phyloP scores from a whole-genome alignment of 2,113 vertebrate species.

The Columbina picui region DNA sequence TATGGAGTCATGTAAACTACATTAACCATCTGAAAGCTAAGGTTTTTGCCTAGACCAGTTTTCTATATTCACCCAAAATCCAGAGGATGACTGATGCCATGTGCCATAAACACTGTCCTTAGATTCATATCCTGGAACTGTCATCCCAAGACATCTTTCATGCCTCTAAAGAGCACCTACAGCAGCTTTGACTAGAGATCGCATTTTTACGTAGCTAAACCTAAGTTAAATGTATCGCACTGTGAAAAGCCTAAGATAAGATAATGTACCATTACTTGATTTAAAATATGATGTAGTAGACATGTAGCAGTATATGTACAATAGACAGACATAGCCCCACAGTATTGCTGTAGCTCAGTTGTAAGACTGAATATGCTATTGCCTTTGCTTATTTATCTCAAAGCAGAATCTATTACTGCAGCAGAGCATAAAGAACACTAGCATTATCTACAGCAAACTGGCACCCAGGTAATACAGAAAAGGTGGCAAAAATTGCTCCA shows the following conservation, averaged over 20 bases:
- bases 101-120: not conserved
- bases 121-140: accelerated
- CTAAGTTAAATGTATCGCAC: not conserved
- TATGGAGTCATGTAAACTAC: not conserved
- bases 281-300: not conserved
- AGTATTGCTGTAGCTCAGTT: not conserved
- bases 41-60: not conserved
- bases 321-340: not conserved
- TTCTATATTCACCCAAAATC: not conserved
- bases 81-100: not conserved
- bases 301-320: not conserved
- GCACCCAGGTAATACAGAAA: not conserved
- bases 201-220: not conserved
- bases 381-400: not conserved
- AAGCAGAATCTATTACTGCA: not conserved
- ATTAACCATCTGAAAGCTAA: not conserved
- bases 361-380: not conserved
- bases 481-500: not conserved
- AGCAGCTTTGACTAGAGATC: not conserved
- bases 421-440: not conserved
- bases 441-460: not conserved
- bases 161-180: not conserved
- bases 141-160: not conserved
- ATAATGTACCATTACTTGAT: not conserved
- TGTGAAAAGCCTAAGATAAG: not conserved